These are phyloP conservation scores for Onthophagus taurus DNA, from an alignment of 1,140 invertebrate species.

Conservation along the genomic window DNA sequence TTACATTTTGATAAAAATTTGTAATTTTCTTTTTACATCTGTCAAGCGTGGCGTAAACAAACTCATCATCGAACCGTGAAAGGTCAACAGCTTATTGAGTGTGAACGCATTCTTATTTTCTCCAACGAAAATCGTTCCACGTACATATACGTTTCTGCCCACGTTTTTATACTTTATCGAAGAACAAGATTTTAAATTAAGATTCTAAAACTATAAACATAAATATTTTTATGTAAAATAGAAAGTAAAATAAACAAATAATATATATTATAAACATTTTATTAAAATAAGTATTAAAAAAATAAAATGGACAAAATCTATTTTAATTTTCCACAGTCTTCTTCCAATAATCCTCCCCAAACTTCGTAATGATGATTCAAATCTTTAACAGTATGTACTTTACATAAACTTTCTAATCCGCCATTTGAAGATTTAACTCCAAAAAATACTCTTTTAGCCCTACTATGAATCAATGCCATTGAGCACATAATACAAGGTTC, in stretches of 20 bases:
- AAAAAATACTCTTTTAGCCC: slow-evolving; percentile 77
- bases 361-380: slow-evolving; percentile 92
- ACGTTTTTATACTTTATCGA: too few relatives aligned
- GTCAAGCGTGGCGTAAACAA: too few relatives aligned
- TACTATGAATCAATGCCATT: slow-evolving; percentile 87
- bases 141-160: too few relatives aligned
- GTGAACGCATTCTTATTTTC: too few relatives aligned
- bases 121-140: too few relatives aligned
- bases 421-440: slow-evolving; percentile 49
- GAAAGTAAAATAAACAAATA: slow-evolving; percentile 1
- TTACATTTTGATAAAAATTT: too few relatives aligned
- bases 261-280: not conserved
- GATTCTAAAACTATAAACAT: not conserved
- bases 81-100: too few relatives aligned
- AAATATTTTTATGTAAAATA: not conserved
- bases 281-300: not conserved
- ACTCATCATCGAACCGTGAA: too few relatives aligned
- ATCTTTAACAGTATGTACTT: slow-evolving; percentile 66
- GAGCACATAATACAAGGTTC: slow-evolving; percentile 92
- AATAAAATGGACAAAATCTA: not conserved
- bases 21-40: too few relatives aligned
- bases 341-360: slow-evolving; percentile 34
- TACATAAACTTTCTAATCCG: slow-evolving; percentile 57
- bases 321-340: slow-evolving; percentile 17
- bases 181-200: not conserved